phyloP scores from a whole-genome alignment of 2,113 vertebrate species.

The Lepisosteus oculatus region DNA sequence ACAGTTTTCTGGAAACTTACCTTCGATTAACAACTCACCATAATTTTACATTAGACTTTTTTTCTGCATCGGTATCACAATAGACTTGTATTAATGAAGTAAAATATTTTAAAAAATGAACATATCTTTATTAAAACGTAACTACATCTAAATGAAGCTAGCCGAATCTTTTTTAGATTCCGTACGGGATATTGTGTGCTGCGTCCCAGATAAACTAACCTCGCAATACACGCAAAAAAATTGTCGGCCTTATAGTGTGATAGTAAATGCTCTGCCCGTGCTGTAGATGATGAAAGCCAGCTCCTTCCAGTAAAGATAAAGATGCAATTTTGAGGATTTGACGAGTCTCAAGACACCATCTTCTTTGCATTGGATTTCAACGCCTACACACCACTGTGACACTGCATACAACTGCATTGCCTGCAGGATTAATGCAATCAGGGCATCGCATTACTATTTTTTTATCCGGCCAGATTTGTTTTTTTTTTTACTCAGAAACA shows the following conservation, averaged over 20 bases:
- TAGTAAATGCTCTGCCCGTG: slow-evolving; percentile 15
- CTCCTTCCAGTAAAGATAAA: slow-evolving; percentile 13
- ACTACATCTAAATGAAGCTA: no score
- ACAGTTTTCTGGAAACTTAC: slow-evolving; percentile 12
- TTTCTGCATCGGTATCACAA: background rate
- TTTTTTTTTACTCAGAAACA: slow-evolving; percentile 16
- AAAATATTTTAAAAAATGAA: no score
- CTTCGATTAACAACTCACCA: background rate
- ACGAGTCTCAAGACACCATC: slow-evolving; percentile 17
- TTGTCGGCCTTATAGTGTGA: slow-evolving; percentile 8
- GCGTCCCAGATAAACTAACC: slow-evolving; percentile 21
- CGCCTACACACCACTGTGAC: slow-evolving; percentile 83
- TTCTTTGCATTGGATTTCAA: slow-evolving; percentile 74
- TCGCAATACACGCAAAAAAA: slow-evolving; percentile 2
- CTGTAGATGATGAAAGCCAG: slow-evolving; percentile 21
- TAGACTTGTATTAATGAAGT: background rate
- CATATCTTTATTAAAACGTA: no score
- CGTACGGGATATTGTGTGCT: slow-evolving; percentile 10
- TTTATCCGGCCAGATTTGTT: slow-evolving; percentile 38
- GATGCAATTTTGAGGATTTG: slow-evolving; percentile 15
- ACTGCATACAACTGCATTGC: slow-evolving; percentile 97
- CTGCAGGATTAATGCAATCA: slow-evolving; percentile 88
- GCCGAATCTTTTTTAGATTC: no score
- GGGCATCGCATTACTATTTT: slow-evolving; percentile 63
- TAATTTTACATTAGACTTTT: background rate